phyloP scores from a whole-genome alignment of 2,797 vertebrate species.

The Falco berigora region DNA sequence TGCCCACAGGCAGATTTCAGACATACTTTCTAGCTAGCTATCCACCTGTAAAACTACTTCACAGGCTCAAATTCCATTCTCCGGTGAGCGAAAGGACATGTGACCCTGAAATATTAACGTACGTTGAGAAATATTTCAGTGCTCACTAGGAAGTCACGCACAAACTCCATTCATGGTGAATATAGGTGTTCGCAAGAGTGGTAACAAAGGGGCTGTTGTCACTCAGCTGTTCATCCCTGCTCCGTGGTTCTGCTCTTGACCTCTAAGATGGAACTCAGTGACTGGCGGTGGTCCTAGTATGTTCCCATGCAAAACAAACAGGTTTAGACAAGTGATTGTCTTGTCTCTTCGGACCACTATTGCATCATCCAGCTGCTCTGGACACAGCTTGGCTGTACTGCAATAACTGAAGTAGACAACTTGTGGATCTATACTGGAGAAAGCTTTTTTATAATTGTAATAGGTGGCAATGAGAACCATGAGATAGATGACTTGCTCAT shows the following conservation, averaged over 20 bases:
- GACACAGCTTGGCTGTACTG: background rate
- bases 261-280: background rate
- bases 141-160: background rate
- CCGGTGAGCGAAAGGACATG: background rate
- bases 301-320: background rate
- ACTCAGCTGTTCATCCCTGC: background rate
- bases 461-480: background rate
- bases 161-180: background rate
- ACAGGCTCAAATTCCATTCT: background rate
- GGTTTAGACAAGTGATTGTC: background rate
- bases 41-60: background rate
- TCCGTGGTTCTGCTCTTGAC: too few relatives aligned
- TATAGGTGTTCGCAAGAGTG: background rate
- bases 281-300: rapidly evolving
- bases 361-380: background rate
- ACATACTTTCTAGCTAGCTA: background rate
- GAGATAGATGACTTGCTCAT: background rate
- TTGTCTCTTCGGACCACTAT: background rate
- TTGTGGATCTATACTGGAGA: background rate
- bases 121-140: background rate
- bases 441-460: background rate
- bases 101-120: background rate
- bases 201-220: background rate
- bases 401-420: background rate
- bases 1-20: background rate